Evolutionary conservation across 2,797 vertebrate species (phyloP), one percentile per base, ranked within the genome.

Genomic region (Alauda arvensis): DNA sequence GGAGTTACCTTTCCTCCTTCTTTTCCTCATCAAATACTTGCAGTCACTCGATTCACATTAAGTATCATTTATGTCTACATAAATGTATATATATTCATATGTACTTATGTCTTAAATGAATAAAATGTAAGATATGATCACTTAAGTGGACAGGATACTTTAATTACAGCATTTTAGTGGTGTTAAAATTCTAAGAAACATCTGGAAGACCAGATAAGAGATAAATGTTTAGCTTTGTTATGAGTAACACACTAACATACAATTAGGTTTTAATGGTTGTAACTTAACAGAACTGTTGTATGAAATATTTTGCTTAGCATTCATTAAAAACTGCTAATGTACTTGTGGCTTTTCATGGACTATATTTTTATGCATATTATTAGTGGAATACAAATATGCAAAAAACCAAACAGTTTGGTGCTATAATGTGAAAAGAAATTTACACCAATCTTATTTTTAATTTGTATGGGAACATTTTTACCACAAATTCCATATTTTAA

Each of bases 281-380:
- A 96, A 95, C 96, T 97, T 96, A 96, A 97, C 95, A 96, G 96
- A 97, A 96, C 96, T 96, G 96, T 97, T 96, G 96, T 93, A 97
- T 94, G 96, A 96, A 96, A 97, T 97, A 97, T 97, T 97, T 97
- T 97, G 96, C 94, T 97, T 96, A 96, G 88, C 92, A 95, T 97
- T 97, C 96, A 96, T 97, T 97, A 96, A 96, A 97, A 96, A 97
- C 96, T 97, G 96, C 94, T 97, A 97, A 97, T 96, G 88, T 94
- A 95, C 92, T 97, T 95, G 95, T 94, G 94, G 43, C 95, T 97
- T 96, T 95, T 91, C 93, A 87, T 95, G 96, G 95, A 91, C 94
- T 96, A 94, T 92, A 94, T 95, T 96, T 96, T 95, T 96, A 95
- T 87, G 87, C 93, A 96, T 95, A 33, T 95, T 96, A 96, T 96